These are phyloP conservation scores for Xylocampa areola DNA, from an alignment of 2,888 invertebrate genomes.

Conservation along the genomic window DNA sequence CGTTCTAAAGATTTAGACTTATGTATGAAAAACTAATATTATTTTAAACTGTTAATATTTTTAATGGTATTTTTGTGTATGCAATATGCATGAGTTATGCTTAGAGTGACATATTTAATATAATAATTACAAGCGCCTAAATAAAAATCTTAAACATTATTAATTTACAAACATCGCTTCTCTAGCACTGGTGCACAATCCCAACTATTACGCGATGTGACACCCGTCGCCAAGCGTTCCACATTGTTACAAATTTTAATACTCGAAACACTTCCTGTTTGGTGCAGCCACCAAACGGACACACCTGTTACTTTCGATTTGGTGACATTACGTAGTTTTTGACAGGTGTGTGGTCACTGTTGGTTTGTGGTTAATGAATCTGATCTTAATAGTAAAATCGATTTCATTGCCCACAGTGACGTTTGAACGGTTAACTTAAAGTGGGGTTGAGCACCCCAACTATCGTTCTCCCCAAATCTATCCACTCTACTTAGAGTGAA, in stretches of 20 bases:
- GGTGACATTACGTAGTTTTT: constrained; percentile 11
- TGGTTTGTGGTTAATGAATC: background rate
- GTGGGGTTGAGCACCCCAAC: background rate
- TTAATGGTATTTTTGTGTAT: no score
- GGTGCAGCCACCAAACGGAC: constrained; percentile 19
- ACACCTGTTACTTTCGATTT: constrained; percentile 38
- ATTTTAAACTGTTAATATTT: no score
- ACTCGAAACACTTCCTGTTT: constrained; percentile 37
- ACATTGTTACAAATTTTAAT: constrained; percentile 55
- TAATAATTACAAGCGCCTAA: no score
- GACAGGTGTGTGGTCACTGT: constrained; percentile 14
- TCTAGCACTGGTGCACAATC: constrained; percentile 7
- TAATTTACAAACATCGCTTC: background rate
- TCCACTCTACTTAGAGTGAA: no score
- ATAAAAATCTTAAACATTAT: background rate
- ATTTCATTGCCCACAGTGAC: no score
- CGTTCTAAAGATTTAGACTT: no score
- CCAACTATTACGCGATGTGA: constrained; percentile 45
- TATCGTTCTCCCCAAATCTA: no score
- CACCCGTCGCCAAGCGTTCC: constrained; percentile 33
- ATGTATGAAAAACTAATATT: no score
- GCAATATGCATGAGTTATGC: no score
- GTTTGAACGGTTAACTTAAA: background rate
- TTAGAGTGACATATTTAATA: no score
- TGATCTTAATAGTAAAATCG: background rate